Evolutionary conservation across 2,888 invertebrate species (phyloP).

Genomic region (Podotricha telesiphe): DNA sequence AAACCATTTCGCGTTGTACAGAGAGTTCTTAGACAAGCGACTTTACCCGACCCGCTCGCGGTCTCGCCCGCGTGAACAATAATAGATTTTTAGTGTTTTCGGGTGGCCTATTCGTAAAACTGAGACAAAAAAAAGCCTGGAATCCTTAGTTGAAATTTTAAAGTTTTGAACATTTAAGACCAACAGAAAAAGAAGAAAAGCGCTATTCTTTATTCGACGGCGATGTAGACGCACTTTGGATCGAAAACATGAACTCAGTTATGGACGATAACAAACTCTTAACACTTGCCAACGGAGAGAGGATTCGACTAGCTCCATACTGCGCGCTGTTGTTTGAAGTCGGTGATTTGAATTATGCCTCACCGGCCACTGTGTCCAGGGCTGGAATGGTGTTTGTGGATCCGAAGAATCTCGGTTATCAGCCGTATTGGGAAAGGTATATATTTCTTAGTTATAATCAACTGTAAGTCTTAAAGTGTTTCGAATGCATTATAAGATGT

Average conservation of each 20-base stretch:
- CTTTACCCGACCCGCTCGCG: too few species aligned
- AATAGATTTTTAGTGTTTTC: too few species aligned
- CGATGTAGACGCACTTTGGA: slow-evolving; percentile 97
- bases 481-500: too few species aligned
- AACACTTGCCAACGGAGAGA: slow-evolving; percentile 95
- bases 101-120: too few species aligned
- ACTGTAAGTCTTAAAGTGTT: too few species aligned
- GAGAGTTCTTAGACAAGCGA: too few species aligned
- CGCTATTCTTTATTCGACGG: slow-evolving; percentile 96
- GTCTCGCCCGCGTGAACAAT: too few species aligned
- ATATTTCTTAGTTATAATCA: background rate
- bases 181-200: slow-evolving; percentile 88
- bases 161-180: slow-evolving; percentile 53
- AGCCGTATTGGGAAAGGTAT: slow-evolving; percentile 91
- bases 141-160: too few species aligned
- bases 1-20: too few species aligned
- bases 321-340: slow-evolving; percentile 95
- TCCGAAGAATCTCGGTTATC: slow-evolving; percentile 94
- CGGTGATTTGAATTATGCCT: slow-evolving; percentile 94
- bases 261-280: slow-evolving; percentile 97
- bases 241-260: slow-evolving; percentile 98
- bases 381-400: slow-evolving; percentile 98
- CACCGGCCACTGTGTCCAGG: slow-evolving; percentile 95
- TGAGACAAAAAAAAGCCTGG: too few species aligned
- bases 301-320: slow-evolving; percentile 91